These are phyloP conservation scores for Potorous gilbertii DNA, from an alignment of 2,797 vertebrate genomes.

Conservation along the genomic window DNA sequence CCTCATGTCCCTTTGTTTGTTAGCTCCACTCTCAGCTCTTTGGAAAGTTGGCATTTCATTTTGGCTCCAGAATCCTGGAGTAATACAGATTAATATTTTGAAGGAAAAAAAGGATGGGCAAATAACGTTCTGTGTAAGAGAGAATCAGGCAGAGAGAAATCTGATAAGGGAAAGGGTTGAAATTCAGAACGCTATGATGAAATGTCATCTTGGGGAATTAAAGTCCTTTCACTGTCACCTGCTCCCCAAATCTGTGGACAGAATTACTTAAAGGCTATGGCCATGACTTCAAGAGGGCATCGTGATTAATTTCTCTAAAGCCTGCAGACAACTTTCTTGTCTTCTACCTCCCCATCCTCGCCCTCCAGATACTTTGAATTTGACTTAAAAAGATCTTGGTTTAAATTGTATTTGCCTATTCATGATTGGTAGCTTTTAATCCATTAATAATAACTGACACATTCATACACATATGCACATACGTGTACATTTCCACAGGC, in stretches of 20 bases:
- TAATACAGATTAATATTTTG: slow-evolving; percentile 37
- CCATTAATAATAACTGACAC: slow-evolving; percentile 53
- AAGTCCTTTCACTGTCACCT: slow-evolving; percentile 44
- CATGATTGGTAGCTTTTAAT: slow-evolving; percentile 49
- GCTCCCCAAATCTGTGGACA: slow-evolving; percentile 50
- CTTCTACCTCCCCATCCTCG: neutral
- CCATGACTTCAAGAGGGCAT: slow-evolving; percentile 54
- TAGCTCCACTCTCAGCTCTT: neutral
- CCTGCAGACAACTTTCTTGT: slow-evolving; percentile 51
- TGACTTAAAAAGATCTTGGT: slow-evolving; percentile 61
- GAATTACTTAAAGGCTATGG: slow-evolving; percentile 66
- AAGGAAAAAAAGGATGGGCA: slow-evolving; percentile 30
- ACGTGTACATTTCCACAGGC: slow-evolving; percentile 15
- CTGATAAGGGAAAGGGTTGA: slow-evolving; percentile 47
- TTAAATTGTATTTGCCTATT: slow-evolving; percentile 61
- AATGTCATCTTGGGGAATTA: slow-evolving; percentile 52
- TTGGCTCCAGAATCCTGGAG: slow-evolving; percentile 16
- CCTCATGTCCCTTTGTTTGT: slow-evolving; percentile 10
- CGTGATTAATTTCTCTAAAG: slow-evolving; percentile 71
- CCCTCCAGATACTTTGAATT: slow-evolving; percentile 55
- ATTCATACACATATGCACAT: neutral
- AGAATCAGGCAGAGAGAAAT: slow-evolving; percentile 56
- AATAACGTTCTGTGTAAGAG: slow-evolving; percentile 52
- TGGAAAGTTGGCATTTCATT: slow-evolving; percentile 54
- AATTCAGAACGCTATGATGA: slow-evolving; percentile 44